Conservation (phyloP, 2,888 invertebrate genomes). For the Tenthredo notha region DNA sequence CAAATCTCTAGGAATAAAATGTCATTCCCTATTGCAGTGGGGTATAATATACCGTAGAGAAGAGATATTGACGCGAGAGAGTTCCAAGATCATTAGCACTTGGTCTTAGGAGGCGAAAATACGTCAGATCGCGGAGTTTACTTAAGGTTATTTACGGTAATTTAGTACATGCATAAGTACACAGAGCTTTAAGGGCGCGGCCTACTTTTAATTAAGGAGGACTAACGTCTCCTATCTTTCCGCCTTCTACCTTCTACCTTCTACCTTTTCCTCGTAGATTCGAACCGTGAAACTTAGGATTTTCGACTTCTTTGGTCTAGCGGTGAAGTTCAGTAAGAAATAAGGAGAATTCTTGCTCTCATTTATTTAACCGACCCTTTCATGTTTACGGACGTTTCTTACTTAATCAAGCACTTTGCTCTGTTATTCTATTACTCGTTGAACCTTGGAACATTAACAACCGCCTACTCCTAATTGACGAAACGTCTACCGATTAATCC, state of each 20-base stretch:
- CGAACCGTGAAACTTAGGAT: slow-evolving; percentile 30
- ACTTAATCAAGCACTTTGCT: slow-evolving; percentile 20
- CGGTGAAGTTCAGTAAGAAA: slow-evolving; percentile 19
- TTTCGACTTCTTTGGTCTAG: slow-evolving; percentile 10
- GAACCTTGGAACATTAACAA: neutral
- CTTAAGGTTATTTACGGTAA: slow-evolving; percentile 26
- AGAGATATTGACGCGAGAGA: neutral
- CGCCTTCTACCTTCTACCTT: neutral
- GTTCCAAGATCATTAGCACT: slow-evolving; percentile 19
- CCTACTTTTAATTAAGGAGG: slow-evolving; percentile 36
- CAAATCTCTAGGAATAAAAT: neutral
- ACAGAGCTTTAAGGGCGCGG: slow-evolving; percentile 21
- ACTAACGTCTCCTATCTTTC: neutral
- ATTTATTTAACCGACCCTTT: slow-evolving; percentile 23
- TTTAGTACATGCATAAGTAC: slow-evolving; percentile 38
- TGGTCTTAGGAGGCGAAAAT: slow-evolving; percentile 23
- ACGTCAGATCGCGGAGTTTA: slow-evolving; percentile 5
- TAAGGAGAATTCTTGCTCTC: slow-evolving; percentile 23
- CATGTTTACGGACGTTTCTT: slow-evolving; percentile 2
- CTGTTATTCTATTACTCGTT: slow-evolving; percentile 11
- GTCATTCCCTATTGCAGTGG: neutral
- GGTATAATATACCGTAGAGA: neutral
- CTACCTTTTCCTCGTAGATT: slow-evolving; percentile 21
- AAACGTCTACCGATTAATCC: neutral
- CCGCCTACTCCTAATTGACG: neutral